These are phyloP conservation scores for Apodemus sylvaticus DNA, from an alignment of 2,113 vertebrate species.

Conservation along the genomic window DNA sequence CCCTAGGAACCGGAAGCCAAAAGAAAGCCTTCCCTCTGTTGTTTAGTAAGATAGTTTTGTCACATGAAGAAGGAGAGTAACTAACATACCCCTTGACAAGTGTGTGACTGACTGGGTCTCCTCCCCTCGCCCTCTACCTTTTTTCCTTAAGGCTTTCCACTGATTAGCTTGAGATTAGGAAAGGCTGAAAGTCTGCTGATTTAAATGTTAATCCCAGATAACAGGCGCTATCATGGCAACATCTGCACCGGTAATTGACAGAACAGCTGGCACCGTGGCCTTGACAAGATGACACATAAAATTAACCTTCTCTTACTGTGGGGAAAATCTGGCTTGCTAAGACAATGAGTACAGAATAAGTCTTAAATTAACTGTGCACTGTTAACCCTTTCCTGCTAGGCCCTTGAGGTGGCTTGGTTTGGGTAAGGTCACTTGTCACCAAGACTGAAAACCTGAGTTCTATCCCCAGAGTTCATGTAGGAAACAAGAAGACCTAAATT, in stretches of 20 bases:
- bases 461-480: not conserved
- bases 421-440: not conserved
- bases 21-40: too few species aligned
- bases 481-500: not conserved
- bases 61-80: not conserved
- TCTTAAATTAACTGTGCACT: not conserved
- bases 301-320: not conserved
- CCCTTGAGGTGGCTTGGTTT: not conserved
- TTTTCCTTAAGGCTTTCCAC: not conserved
- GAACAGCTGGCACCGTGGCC: not conserved
- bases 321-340: not conserved
- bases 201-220: slow-evolving; percentile 3
- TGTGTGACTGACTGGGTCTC: not conserved
- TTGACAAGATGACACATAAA: not conserved
- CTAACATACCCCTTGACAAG: not conserved
- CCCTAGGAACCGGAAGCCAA: not conserved
- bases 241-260: not conserved
- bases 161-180: not conserved
- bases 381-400: not conserved
- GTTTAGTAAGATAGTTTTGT: not conserved
- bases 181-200: not conserved
- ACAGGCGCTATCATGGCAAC: not conserved
- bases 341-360: not conserved
- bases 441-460: not conserved
- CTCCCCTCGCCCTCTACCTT: not conserved